A percentile compares a stretch with the other conserved stretches of the same genome.
Conservation (phyloP, 2,113 vertebrate genomes). For the Halichoerus grypus region DNA sequence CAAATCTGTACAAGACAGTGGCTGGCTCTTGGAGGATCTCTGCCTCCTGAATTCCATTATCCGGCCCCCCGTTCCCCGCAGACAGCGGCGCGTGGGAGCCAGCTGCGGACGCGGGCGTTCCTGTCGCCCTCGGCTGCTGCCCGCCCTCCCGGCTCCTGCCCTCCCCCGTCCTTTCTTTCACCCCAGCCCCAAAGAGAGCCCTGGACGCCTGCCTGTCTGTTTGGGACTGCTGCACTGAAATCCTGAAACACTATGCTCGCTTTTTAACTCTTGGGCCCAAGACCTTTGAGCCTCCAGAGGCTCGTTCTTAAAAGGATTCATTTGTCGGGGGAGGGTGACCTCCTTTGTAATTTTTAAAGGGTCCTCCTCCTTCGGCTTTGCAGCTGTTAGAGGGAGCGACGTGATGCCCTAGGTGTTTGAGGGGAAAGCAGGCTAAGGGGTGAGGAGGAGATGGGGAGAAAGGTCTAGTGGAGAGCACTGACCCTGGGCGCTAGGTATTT, state of each 20-base stretch:
- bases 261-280: conserved; percentile 81
- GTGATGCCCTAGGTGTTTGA: conserved; percentile 42
- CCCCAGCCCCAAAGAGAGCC: conserved; percentile 84
- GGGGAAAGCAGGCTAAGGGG: conserved; percentile 16
- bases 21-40: conserved; percentile 86
- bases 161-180: conserved; percentile 85
- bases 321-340: conserved; percentile 78
- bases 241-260: conserved; percentile 80
- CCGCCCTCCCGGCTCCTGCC: conserved; percentile 82
- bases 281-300: conserved; percentile 78
- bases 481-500: not conserved
- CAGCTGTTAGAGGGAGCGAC: conserved; percentile 77
- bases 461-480: conserved; percentile 54
- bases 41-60: conserved; percentile 89
- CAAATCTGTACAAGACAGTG: conserved; percentile 89
- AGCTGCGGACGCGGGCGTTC: conserved; percentile 81
- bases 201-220: conserved; percentile 90
- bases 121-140: conserved; percentile 74
- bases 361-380: conserved; percentile 78
- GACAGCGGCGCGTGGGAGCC: conserved; percentile 90
- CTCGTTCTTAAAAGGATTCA: conserved; percentile 74
- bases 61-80: conserved; percentile 81
- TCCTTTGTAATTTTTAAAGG: conserved; percentile 64
- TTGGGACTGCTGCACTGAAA: conserved; percentile 80
- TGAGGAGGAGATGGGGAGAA: not conserved